Conservation (phyloP, 2,797 vertebrate genomes). For the Oryzias dopingdopingensis region DNA sequence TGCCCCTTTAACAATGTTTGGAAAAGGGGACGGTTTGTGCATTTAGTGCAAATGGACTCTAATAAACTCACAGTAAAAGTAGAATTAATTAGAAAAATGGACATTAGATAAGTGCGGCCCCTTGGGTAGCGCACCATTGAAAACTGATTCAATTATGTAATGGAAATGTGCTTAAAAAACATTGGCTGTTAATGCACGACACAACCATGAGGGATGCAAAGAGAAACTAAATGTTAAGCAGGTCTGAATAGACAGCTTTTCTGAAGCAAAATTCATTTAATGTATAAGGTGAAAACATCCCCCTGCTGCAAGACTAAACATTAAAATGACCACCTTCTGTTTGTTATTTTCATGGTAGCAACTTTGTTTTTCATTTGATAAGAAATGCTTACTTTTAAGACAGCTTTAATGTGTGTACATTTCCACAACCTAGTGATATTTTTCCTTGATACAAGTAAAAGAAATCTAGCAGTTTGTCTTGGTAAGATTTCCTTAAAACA, state of each 20-base stretch:
- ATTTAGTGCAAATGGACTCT: constrained; percentile 7
- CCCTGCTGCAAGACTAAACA: no score
- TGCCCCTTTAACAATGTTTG: not conserved
- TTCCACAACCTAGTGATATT: no score
- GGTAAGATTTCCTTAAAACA: no score
- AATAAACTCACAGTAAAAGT: constrained; percentile 11
- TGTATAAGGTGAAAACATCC: no score
- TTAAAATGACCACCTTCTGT: not conserved
- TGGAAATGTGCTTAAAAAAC: not conserved
- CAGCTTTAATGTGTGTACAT: no score
- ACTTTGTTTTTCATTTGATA: not conserved
- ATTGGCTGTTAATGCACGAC: not conserved
- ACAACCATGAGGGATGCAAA: no score
- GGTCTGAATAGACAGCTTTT: no score
- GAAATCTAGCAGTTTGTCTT: no score
- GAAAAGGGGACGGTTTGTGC: not conserved
- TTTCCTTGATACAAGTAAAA: no score
- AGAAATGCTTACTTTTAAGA: not conserved
- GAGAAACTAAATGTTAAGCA: no score
- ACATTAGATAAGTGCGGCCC: constrained; percentile 4
- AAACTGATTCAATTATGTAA: not conserved
- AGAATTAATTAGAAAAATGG: constrained; percentile 16
- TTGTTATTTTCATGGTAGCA: not conserved
- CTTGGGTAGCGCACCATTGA: not conserved
- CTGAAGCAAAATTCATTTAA: no score